Conservation (phyloP, 2,888 invertebrate species). For the Nymphalis c-album region DNA sequence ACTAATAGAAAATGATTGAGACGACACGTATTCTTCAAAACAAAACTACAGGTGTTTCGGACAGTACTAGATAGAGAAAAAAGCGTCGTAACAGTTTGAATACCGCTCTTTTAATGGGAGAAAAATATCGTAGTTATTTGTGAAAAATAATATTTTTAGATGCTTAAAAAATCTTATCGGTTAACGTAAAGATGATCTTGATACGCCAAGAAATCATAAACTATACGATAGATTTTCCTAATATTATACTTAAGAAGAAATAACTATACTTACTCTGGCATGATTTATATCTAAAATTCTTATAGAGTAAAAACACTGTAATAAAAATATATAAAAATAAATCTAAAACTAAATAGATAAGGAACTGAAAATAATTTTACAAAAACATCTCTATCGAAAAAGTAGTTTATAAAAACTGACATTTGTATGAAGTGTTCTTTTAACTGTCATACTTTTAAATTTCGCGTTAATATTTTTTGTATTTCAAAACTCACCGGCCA, state of each 20-base stretch:
- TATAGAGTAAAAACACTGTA: conserved; percentile 49
- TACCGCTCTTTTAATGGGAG: no score
- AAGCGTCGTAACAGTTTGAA: no score
- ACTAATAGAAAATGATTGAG: no score
- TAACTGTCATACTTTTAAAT: conserved; percentile 34
- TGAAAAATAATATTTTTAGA: no score
- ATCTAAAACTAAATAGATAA: conserved; percentile 66
- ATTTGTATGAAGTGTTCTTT: conserved; percentile 45
- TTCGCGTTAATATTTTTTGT: conserved; percentile 20
- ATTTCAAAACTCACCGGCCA: conserved; percentile 15
- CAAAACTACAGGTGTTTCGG: no score
- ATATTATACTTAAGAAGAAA: neutral
- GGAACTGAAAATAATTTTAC: conserved; percentile 71
- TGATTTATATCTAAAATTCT: conserved; percentile 58
- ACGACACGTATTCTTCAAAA: no score
- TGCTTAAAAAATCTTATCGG: no score
- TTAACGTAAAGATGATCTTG: no score
- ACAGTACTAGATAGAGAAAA: no score
- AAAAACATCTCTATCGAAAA: conserved; percentile 69
- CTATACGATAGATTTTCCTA: no score
- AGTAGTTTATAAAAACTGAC: conserved; percentile 61
- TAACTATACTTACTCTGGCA: conserved; percentile 69
- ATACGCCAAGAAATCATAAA: no score
- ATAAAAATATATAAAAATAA: conserved; percentile 54
- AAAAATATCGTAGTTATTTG: no score